Evolutionary conservation across 2,797 vertebrate species (phyloP).

Genomic region (Chelmon rostratus): DNA sequence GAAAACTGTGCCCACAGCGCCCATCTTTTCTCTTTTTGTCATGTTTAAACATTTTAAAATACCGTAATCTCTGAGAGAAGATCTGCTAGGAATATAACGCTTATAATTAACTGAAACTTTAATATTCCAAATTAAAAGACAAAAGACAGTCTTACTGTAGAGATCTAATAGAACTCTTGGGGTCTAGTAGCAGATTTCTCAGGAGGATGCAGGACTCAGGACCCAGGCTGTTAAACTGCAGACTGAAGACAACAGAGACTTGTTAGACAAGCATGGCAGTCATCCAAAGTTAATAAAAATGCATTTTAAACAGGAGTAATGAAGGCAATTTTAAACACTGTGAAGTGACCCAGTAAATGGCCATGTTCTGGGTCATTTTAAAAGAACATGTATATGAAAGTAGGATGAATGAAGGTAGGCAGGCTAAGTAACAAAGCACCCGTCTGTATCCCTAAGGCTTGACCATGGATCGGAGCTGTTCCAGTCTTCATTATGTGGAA

Average conservation of each 20-base stretch:
- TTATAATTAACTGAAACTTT: background rate
- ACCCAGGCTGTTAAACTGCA: conserved; percentile 95
- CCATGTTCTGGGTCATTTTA: no score
- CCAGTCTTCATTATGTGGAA: no score
- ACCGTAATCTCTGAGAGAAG: background rate
- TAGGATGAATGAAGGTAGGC: no score
- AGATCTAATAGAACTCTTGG: conserved; percentile 87
- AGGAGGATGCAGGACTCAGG: conserved; percentile 91
- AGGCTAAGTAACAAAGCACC: no score
- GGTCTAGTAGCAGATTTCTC: conserved; percentile 90
- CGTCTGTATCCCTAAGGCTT: no score
- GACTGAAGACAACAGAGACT: conserved; percentile 81
- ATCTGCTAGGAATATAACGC: background rate
- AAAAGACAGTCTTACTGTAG: conserved; percentile 93
- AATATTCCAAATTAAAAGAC: background rate
- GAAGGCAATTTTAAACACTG: background rate
- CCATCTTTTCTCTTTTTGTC: background rate
- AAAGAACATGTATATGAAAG: no score
- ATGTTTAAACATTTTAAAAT: background rate
- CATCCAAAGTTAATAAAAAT: conserved; percentile 10
- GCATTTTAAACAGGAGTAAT: background rate
- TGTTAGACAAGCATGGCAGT: background rate
- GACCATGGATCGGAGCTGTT: no score
- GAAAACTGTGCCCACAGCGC: background rate
- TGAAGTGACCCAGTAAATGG: no score